Base-by-base conservation (phyloP, 2,888 invertebrate genomes). In the Neoaliturus tenellus region DNA sequence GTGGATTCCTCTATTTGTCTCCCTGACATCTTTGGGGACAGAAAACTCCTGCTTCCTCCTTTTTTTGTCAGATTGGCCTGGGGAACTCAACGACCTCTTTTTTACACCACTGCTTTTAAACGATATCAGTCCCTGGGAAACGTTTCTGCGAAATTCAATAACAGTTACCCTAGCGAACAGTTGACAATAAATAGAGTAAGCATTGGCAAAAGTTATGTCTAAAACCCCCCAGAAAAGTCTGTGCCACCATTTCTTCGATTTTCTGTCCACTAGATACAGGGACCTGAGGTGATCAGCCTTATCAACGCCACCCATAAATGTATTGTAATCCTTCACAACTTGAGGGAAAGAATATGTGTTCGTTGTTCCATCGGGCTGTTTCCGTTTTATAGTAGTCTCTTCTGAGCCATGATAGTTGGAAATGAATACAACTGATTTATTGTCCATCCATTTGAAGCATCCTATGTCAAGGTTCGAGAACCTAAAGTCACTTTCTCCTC, bases 201-300 rank as follows among this genome's bases (percentile, higher is more conserved):
- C n/a, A n/a, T n/a, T n/a, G n/a, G n/a, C n/a, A n/a, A n/a, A n/a
- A n/a, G n/a, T n/a, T n/a, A n/a, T n/a, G n/a, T n/a, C n/a, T n/a
- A n/a, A n/a, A n/a, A n/a, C n/a, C n/a, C n/a, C n/a, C n/a, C n/a
- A n/a, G 84, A 88, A 88, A 28, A 88, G 69, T 62, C 86, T 31
- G 83, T 88, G 88, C 88, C 88, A 88, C 88, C 87, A 89, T 84
- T 88, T 88, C 58, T 81, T 85, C 25, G 85, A 86, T 62, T 81
- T 83, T 48, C 86, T 67, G 75, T 86, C 80, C 35, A 87, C 83
- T 51, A 51, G 23, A 83, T 86, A 86, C 20, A 62, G 39, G 31
- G 71, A 51, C 44, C 84, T 81, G 58, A 86, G 69, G 25, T 81
- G 81, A 75, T 87, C 87, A 28, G 85, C 84, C 28, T 82, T 75